Conservation (phyloP, 2,797 vertebrate genomes). For the Tachyglossus aculeatus region DNA sequence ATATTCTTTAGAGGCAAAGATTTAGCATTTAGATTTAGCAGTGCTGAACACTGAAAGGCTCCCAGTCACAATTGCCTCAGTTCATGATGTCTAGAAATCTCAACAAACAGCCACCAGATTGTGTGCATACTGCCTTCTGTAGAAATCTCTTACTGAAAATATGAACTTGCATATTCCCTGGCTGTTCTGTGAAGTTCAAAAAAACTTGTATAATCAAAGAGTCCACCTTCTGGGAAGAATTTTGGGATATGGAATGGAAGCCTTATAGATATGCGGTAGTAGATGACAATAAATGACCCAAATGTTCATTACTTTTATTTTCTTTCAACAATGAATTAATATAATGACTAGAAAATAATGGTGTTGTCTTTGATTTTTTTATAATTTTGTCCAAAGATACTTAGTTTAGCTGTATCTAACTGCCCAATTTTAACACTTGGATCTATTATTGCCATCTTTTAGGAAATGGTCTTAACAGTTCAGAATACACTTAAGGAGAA, state of each 20-base stretch:
- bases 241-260: constrained; percentile 18
- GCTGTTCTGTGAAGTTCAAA: background rate
- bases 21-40: background rate
- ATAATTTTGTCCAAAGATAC: constrained; percentile 33
- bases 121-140: fast-evolving
- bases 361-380: constrained; percentile 29
- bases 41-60: no score
- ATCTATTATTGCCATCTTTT: no score
- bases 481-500: no score
- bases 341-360: background rate
- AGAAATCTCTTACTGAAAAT: background rate
- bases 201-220: constrained; percentile 2
- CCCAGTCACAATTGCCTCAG: background rate
- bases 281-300: background rate
- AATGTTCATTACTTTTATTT: background rate
- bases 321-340: background rate
- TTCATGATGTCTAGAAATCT: background rate
- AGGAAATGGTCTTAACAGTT: no score
- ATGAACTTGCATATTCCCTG: background rate
- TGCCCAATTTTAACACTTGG: no score
- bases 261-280: background rate
- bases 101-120: background rate
- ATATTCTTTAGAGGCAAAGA: background rate
- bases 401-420: background rate
- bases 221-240: background rate